phyloP scores from a whole-genome alignment of 1,140 invertebrate genomes.

The Littorina saxatilis region DNA sequence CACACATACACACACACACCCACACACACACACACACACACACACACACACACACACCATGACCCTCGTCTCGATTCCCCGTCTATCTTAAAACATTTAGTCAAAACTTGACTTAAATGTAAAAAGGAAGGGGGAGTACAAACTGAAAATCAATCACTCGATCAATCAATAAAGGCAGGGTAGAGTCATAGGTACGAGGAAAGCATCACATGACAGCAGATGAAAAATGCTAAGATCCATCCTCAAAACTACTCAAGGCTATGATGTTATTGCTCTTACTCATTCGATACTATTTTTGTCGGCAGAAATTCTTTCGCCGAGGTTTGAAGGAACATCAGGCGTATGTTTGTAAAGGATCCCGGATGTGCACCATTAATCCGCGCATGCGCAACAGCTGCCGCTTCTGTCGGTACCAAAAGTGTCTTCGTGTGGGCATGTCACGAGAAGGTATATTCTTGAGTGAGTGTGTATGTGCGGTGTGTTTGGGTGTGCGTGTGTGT shows the following conservation, averaged over 20 bases:
- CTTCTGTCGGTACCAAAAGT: slow-evolving; percentile 93
- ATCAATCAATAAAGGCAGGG: too few species aligned
- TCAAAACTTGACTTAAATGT: too few species aligned
- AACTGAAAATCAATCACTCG: too few species aligned
- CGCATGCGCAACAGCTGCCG: slow-evolving; percentile 97
- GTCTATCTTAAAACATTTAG: too few species aligned
- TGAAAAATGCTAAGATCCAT: neutral
- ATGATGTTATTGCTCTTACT: neutral
- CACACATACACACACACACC: too few species aligned
- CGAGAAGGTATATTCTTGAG: slow-evolving; percentile 54
- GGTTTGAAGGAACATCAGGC: slow-evolving; percentile 91
- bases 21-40: too few species aligned
- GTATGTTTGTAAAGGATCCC: slow-evolving; percentile 68
- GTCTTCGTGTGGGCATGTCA: slow-evolving; percentile 95
- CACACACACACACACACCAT: too few species aligned
- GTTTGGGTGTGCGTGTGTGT: too few species aligned
- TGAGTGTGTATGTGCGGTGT: neutral
- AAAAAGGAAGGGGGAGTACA: too few species aligned
- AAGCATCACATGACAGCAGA: neutral
- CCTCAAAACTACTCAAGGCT: too few species aligned
- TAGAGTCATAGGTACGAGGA: too few species aligned
- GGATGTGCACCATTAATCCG: slow-evolving; percentile 92
- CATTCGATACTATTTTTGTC: neutral
- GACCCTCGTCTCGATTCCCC: too few species aligned
- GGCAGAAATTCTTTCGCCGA: slow-evolving; percentile 88